Conservation (phyloP, 2,797 vertebrate species). For the Margarornis squamiger region DNA sequence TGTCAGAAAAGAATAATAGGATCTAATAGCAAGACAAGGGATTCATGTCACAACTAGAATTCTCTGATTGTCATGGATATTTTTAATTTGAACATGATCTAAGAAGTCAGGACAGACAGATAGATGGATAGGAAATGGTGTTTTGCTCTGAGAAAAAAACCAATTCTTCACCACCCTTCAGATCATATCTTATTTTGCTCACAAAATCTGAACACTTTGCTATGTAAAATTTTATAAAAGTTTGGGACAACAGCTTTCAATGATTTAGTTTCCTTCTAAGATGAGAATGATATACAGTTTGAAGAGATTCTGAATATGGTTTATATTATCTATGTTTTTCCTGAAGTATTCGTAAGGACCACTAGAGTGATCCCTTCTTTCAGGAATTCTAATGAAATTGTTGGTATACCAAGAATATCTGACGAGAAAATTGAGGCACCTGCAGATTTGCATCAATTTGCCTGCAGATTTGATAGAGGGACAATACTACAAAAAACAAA, state of each 20-base stretch:
- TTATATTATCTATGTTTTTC: not conserved
- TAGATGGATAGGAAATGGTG: not conserved
- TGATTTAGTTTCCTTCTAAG: not conserved
- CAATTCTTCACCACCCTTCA: not conserved
- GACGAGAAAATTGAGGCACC: not conserved
- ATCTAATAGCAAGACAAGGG: not conserved
- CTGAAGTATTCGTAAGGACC: not conserved
- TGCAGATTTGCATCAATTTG: not conserved
- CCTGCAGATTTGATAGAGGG: not conserved
- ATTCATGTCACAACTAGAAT: not conserved
- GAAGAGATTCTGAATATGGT: not conserved
- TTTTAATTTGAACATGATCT: not conserved
- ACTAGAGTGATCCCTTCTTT: not conserved
- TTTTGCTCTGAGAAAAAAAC: not conserved
- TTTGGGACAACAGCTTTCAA: not conserved
- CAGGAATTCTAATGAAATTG: not conserved
- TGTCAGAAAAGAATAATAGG: not conserved
- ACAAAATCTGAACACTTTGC: not conserved
- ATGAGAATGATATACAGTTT: not conserved
- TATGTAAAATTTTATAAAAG: not conserved
- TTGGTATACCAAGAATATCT: not conserved
- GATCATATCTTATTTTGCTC: not conserved
- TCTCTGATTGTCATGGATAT: not conserved
- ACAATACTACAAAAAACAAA: not conserved
- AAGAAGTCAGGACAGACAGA: not conserved